Evolutionary conservation across 2,888 invertebrate species (phyloP), one percentile per base, ranked within the genome.

Genomic region (Dasysyrphus tricinctus): DNA sequence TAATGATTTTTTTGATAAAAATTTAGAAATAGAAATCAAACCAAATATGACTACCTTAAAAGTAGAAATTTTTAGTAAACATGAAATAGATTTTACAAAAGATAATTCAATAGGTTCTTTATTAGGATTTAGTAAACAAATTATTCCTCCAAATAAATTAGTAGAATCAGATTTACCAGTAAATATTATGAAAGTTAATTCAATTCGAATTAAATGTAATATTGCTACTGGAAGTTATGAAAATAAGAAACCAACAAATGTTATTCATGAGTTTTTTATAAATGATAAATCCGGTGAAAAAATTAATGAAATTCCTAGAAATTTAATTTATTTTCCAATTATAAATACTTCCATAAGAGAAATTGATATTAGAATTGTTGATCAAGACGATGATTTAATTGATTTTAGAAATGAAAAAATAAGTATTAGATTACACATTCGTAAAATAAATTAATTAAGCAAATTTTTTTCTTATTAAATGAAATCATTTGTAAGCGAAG

Each of bases 241-340:
- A 47, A 82, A 82, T 82, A 88, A 89, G 14, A 82, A 84, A 70
- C 88, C 75, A 42, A 88, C 88, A n/a, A 90, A 92, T 78, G 89
- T 89, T 4, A 89, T 91, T 70, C 89, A 90, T 72, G 89, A 90
- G 88, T 90, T 91, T 88, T 89, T 88, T 59, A 89, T 89, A 6
- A 83, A 83, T 54, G 90, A 90, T 39, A 84, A 86, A 29, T 89
- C 90, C 12, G 91, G 91, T 42, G 91, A 88, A 89, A 89, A 90
- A 88, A 89, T 91, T n/a, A 85, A 90, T 63, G 90, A 91, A 82
- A 88, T 88, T n/a, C 91, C 90, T 37, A 59, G 67, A 54, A 89
- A 90, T 88, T 82, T 90, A 29, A 89, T 90, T 82, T 90, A 90
- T 89, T 88, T 90, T 73, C 90, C 90, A 19, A 80, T 91, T 11